Evolutionary conservation across 2,113 vertebrate species (phyloP).

Genomic region (Oplegnathus fasciatus): DNA sequence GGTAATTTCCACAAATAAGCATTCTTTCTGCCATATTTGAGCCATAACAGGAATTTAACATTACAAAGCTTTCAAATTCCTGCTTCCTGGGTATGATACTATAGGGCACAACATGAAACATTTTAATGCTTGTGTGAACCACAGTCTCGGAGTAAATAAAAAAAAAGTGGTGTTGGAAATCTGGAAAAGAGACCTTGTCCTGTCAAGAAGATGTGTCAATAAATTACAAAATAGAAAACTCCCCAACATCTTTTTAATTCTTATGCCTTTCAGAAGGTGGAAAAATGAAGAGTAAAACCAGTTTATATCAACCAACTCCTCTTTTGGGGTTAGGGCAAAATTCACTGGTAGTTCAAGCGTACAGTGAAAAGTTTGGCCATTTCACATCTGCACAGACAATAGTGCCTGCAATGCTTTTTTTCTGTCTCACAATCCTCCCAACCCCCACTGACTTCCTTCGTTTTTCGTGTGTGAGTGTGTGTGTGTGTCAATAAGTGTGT

Average conservation of each 20-base stretch:
- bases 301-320: background rate
- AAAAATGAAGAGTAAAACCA: background rate
- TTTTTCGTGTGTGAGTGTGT: constrained; percentile 38
- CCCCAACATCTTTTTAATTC: background rate
- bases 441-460: constrained; percentile 75
- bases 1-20: background rate
- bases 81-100: background rate
- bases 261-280: background rate
- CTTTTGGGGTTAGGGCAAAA: background rate
- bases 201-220: too few relatives aligned
- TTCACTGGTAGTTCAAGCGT: background rate
- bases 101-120: background rate
- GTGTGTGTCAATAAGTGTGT: constrained; percentile 36
- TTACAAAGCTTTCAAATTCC: background rate
- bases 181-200: background rate
- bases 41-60: too few relatives aligned
- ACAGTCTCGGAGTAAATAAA: background rate
- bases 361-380: constrained; percentile 25
- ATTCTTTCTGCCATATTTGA: background rate
- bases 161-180: background rate
- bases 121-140: background rate
- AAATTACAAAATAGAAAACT: background rate
- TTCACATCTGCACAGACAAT: constrained; percentile 75
- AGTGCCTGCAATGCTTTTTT: constrained; percentile 31
- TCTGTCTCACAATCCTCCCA: constrained; percentile 53